Base-by-base conservation (phyloP, 2,888 invertebrate genomes). In the Acanthococcus lagerstroemiae region DNA sequence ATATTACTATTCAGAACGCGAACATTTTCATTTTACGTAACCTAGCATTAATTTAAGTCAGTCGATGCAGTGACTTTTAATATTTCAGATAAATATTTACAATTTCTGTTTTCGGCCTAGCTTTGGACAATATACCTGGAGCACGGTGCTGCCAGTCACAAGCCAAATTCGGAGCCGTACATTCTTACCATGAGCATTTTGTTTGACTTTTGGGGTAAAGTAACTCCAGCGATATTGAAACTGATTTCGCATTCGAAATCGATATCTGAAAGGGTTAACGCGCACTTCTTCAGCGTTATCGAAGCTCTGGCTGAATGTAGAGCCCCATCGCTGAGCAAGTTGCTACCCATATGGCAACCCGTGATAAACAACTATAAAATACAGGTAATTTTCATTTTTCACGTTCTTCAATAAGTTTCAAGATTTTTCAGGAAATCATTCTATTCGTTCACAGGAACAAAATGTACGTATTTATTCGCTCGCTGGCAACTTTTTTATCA, bases 81-180 rank as follows among this genome's bases (percentile, higher is more conserved):
- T n/a, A n/a, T n/a, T n/a, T n/a, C n/a, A n/a, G n/a, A n/a, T n/a
- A n/a, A n/a, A n/a, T n/a, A n/a, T n/a, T n/a, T n/a, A 37, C 37
- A n/a, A 37, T n/a, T 37, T 37, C 3, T 37, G 9, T 48, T 50
- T 56, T 52, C 50, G 55, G 75, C 75, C 44, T 72, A 87, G 84
- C 80, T 99, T 69, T 99, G 97, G 99, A 99, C 97, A 0, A 86
- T 99, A 71, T 99, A 99, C 79, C 84, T 97, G 75, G 97, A 99
- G 77, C 90, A 91, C 76, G 81, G 88, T 72, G 86, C 91, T 1
- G 81, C 80, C 55, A 80, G 80, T 50, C 81, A 83, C 74, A 78
- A 80, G 70, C 87, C 83, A 70, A 84, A 81, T 74, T 80, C 81
- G 44, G 90, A 90, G 74, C 81, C 84, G 15, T 85, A 87, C 73